Conservation (phyloP, 2,888 invertebrate species). For the Macrosoma leucophasiata region DNA sequence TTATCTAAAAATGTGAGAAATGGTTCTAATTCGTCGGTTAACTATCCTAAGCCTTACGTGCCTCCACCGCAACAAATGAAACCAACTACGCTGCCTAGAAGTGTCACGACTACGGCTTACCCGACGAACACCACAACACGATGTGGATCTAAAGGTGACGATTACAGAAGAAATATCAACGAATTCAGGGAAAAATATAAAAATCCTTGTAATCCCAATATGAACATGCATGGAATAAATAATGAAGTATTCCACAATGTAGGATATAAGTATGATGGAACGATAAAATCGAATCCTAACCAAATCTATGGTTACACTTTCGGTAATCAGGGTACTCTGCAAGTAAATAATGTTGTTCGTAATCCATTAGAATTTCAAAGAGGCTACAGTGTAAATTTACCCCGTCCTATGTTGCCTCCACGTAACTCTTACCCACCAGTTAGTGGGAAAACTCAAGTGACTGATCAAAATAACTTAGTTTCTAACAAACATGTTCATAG, state of each 20-base stretch:
- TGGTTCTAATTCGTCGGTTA: conserved; percentile 60
- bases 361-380: conserved; percentile 75
- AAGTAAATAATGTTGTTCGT: conserved; percentile 68
- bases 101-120: conserved; percentile 64
- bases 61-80: conserved; percentile 58
- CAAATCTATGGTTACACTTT: conserved; percentile 71
- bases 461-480: conserved; percentile 67
- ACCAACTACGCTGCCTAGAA: conserved; percentile 68
- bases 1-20: conserved; percentile 53
- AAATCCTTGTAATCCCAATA: conserved; percentile 65
- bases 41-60: conserved; percentile 62
- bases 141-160: conserved; percentile 63
- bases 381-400: conserved; percentile 74
- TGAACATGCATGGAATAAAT: conserved; percentile 47
- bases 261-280: conserved; percentile 64
- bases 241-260: conserved; percentile 66
- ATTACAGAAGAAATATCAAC: conserved; percentile 76
- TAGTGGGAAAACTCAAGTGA: conserved; percentile 72
- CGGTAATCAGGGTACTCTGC: conserved; percentile 73
- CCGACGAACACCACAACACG: conserved; percentile 63
- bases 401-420: conserved; percentile 77
- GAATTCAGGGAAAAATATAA: conserved; percentile 80
- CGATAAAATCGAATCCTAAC: conserved; percentile 57
- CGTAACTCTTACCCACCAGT: conserved; percentile 79
- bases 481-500: conserved; percentile 76